Conservation (phyloP, 2,888 invertebrate species). For the Stenchaetothrips biformis region DNA sequence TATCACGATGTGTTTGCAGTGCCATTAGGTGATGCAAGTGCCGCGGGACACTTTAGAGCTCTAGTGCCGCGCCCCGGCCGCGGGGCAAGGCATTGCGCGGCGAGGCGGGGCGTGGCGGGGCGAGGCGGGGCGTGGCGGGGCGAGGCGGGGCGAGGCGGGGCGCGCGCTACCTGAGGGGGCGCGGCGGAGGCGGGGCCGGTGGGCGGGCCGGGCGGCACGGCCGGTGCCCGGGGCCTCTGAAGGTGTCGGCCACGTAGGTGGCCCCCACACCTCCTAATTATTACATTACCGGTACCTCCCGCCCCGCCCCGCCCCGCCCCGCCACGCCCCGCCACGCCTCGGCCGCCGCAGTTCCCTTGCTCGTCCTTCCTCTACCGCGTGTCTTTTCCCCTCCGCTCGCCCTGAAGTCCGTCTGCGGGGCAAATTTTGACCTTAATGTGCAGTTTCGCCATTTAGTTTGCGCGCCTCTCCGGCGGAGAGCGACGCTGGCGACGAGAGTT, state of each 20-base stretch:
- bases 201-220: not conserved
- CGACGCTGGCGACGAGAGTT: not conserved
- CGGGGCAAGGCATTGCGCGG: not conserved
- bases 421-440: not conserved
- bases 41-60: not conserved
- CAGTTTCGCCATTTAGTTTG: not conserved
- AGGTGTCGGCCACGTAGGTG: not conserved
- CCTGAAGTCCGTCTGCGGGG: not conserved
- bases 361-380: not conserved
- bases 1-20: not conserved
- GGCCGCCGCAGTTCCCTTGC: not conserved
- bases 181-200: not conserved
- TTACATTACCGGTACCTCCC: not conserved
- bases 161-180: not conserved
- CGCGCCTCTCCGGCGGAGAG: not conserved
- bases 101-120: not conserved
- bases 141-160: not conserved
- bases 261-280: constrained; percentile 1
- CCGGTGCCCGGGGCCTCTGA: not conserved
- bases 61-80: not conserved
- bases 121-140: not conserved
- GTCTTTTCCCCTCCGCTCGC: not conserved
- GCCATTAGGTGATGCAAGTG: not conserved
- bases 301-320: not conserved
- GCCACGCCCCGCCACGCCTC: not conserved